A percentile compares a stretch with the other conserved stretches of the same genome.
These are phyloP conservation scores for Standfussiana lucernea DNA, from an alignment of 2,888 invertebrate genomes.

Conservation along the genomic window DNA sequence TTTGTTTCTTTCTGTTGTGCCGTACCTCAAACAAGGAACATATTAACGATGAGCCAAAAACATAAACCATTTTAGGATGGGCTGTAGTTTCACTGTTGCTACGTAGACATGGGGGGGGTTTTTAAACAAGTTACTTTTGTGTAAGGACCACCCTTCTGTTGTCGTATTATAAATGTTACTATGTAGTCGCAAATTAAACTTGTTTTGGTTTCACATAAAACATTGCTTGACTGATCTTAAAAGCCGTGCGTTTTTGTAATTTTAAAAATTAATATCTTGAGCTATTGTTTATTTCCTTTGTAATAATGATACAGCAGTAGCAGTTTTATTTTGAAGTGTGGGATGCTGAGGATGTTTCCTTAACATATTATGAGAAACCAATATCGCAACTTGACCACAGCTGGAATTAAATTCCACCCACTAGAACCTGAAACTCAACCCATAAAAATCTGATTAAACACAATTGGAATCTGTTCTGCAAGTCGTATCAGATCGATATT, in stretches of 20 bases:
- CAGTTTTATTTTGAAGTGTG: not conserved
- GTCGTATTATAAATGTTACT: conserved; percentile 5
- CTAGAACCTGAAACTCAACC: not conserved
- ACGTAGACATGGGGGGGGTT: conserved; percentile 2
- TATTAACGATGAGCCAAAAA: not conserved
- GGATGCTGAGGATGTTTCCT: not conserved
- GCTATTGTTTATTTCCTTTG: not conserved
- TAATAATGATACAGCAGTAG: not conserved
- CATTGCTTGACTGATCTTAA: not conserved
- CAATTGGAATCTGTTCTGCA: not conserved
- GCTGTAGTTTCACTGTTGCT: conserved; percentile 5
- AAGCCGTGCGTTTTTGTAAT: not conserved
- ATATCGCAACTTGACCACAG: not conserved
- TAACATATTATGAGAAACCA: conserved; percentile 4
- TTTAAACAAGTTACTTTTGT: not conserved
- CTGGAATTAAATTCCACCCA: conserved; percentile 12
- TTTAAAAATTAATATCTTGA: not conserved
- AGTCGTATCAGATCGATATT: conserved; percentile 1
- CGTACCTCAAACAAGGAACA: not conserved
- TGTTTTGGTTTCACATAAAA: conserved; percentile 7
- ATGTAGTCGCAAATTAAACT: not conserved
- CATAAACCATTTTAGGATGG: conserved; percentile 6
- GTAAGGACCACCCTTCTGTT: not conserved
- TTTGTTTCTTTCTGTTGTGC: conserved; percentile 22
- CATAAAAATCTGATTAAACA: conserved; percentile 5